Evolutionary conservation across 2,113 vertebrate species (phyloP).

Genomic region (Nettapus auritus): DNA sequence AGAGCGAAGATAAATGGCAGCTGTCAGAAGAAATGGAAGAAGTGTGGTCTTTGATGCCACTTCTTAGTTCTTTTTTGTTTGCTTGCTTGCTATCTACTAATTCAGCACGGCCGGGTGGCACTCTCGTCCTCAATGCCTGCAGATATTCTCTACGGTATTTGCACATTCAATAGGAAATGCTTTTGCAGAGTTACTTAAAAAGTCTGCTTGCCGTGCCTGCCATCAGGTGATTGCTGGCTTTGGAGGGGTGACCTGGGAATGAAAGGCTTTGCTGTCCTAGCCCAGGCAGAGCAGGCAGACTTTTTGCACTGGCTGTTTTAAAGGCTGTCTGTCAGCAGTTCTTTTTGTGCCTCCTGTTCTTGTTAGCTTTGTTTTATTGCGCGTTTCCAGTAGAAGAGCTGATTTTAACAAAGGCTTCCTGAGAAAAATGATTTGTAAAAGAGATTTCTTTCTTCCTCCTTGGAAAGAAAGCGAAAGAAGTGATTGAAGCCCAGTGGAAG

Average conservation of each 20-base stretch:
- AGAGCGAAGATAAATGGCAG: slow-evolving; percentile 34
- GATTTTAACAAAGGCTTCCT: slow-evolving; percentile 1
- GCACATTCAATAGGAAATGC: background rate
- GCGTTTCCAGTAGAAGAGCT: background rate
- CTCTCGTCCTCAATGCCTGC: background rate
- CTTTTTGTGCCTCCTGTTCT: background rate
- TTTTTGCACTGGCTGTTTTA: background rate
- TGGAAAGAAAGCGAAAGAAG: background rate
- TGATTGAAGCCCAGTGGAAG: background rate
- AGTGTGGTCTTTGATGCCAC: background rate
- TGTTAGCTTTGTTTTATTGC: slow-evolving; percentile 8
- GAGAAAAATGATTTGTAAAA: background rate
- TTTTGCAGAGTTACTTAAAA: background rate
- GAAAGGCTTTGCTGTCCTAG: background rate
- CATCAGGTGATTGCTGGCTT: background rate
- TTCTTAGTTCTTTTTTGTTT: slow-evolving; percentile 18
- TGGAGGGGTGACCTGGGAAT: background rate
- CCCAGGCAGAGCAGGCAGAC: background rate
- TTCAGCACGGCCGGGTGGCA: background rate
- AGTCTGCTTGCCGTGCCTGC: background rate
- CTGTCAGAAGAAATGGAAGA: slow-evolving; percentile 5
- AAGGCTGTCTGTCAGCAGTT: background rate
- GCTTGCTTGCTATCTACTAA: background rate
- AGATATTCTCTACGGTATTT: background rate
- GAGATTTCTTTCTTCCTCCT: background rate